phyloP scores from a whole-genome alignment of 2,888 invertebrate genomes.

The Scelioninae gen. 2 region DNA sequence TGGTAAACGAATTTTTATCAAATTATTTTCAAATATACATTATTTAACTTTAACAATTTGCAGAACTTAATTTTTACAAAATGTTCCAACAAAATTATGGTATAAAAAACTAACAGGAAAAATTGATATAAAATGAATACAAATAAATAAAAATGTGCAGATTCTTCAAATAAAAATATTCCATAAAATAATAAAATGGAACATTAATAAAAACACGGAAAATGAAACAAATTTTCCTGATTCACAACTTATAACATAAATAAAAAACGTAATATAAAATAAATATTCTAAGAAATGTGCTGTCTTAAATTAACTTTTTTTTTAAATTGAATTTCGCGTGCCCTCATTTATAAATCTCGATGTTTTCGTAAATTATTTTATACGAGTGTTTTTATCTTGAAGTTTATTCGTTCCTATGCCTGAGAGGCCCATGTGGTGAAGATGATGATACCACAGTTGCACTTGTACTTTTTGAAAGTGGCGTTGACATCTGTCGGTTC shows the following conservation, averaged over 20 bases:
- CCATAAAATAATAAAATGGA: conserved; percentile 19
- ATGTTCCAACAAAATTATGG: too few relatives aligned
- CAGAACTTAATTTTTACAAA: background rate
- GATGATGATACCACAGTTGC: conserved; percentile 68
- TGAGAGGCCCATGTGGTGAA: conserved; percentile 75
- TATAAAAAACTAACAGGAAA: too few relatives aligned
- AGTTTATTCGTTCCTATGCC: conserved; percentile 74
- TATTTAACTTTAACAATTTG: conserved; percentile 34
- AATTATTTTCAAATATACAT: conserved; percentile 21
- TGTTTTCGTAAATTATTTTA: background rate
- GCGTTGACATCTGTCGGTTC: conserved; percentile 53
- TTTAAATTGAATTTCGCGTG: background rate
- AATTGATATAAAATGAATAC: too few relatives aligned
- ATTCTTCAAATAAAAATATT: conserved; percentile 19
- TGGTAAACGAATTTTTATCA: background rate
- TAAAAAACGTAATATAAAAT: conserved; percentile 48
- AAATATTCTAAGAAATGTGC: conserved; percentile 22
- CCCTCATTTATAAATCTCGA: background rate
- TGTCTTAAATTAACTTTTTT: conserved; percentile 8
- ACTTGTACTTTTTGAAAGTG: conserved; percentile 68
- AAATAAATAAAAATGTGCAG: background rate
- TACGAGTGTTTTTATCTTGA: conserved; percentile 15
- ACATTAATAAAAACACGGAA: conserved; percentile 34
- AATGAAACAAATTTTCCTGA: conserved; percentile 32
- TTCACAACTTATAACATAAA: conserved; percentile 29